Percentiles rank a stretch among this genome's conserved stretches.
Evolutionary conservation across 2,888 invertebrate genomes (phyloP).

Genomic region (Portevinia maculata): DNA sequence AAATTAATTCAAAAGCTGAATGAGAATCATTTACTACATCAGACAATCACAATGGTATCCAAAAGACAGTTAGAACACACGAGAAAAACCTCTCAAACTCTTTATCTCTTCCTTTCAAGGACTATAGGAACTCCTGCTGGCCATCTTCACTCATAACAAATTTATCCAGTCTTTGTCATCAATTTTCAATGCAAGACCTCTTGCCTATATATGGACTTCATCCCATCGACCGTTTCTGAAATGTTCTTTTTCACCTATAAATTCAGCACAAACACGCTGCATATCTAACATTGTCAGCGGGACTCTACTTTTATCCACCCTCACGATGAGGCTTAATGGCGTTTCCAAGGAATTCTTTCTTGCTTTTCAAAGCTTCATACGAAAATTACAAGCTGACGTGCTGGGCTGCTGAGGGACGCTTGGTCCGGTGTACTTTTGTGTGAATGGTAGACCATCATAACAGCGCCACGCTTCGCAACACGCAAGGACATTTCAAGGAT

Average conservation of each 20-base stretch:
- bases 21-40: constrained; percentile 38
- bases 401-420: background rate
- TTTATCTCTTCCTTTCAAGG: background rate
- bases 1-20: constrained; percentile 49
- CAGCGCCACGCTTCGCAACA: constrained; percentile 54
- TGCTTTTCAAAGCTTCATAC: constrained; percentile 56
- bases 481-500: constrained; percentile 75
- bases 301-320: constrained; percentile 45
- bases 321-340: constrained; percentile 11
- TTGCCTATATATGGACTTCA: constrained; percentile 36
- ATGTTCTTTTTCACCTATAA: constrained; percentile 31
- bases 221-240: background rate
- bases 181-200: constrained; percentile 62
- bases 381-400: constrained; percentile 59
- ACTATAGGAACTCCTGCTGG: constrained; percentile 15
- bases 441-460: constrained; percentile 63
- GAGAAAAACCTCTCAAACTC: background rate
- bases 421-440: constrained; percentile 10
- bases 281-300: constrained; percentile 69
- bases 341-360: constrained; percentile 53
- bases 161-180: constrained; percentile 62
- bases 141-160: constrained; percentile 66
- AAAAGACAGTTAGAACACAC: constrained; percentile 2
- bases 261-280: constrained; percentile 70
- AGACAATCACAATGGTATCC: constrained; percentile 44